Conservation (phyloP, 2,888 invertebrate species). For the Brachylomia viminalis region DNA sequence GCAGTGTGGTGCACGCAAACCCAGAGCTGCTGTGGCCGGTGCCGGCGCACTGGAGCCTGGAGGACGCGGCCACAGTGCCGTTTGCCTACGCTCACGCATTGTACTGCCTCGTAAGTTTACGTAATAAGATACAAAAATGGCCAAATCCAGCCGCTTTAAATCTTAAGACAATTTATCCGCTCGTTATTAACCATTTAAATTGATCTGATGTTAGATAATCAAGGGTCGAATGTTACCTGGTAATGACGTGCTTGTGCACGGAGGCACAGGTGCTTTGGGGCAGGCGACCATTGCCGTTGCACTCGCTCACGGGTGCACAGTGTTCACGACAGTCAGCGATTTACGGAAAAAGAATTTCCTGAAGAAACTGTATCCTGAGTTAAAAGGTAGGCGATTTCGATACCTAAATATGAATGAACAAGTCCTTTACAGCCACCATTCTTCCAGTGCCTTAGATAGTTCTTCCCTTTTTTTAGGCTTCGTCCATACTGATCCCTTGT, state of each 20-base stretch:
- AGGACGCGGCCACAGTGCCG: conserved; percentile 94
- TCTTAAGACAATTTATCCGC: too few species aligned
- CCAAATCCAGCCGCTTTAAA: too few species aligned
- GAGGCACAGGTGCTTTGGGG: conserved; percentile 61
- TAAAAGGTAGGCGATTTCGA: conserved; percentile 66
- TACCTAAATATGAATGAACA: not conserved
- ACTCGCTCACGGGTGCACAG: conserved; percentile 63
- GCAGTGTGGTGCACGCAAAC: conserved; percentile 81
- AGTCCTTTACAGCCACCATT: not conserved
- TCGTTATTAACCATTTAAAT: not conserved
- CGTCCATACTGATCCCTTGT: too few species aligned
- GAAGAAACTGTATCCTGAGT: conserved; percentile 68
- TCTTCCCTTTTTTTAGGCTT: too few species aligned
- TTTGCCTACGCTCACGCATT: conserved; percentile 90
- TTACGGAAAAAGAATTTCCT: conserved; percentile 71
- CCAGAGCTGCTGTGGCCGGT: conserved; percentile 91
- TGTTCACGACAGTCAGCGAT: conserved; percentile 75
- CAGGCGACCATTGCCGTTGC: conserved; percentile 72
- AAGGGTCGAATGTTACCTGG: conserved; percentile 14
- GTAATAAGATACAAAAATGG: too few species aligned
- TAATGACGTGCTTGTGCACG: conserved; percentile 40
- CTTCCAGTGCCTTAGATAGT: not conserved
- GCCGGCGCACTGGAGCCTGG: conserved; percentile 92
- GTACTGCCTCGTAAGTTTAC: conserved; percentile 69
- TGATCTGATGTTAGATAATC: conserved; percentile 17